Percentiles rank a stretch among this genome's conserved stretches.
phyloP scores from a whole-genome alignment of 2,113 vertebrate genomes.

The Sander lucioperca region DNA sequence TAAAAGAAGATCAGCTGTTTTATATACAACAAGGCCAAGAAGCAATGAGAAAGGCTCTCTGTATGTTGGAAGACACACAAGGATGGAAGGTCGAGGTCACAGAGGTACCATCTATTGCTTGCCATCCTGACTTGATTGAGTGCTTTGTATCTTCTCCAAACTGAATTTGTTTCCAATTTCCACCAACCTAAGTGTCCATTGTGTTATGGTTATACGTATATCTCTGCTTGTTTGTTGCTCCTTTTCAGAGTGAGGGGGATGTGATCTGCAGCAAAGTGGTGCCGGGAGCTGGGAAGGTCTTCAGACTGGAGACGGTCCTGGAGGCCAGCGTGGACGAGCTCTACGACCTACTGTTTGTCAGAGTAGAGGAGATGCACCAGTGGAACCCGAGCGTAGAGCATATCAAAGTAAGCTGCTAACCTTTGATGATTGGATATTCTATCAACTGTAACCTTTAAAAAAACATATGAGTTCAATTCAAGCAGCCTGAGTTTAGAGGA shows the following conservation, averaged over 20 bases:
- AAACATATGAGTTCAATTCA: not conserved
- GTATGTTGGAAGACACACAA: slow-evolving; percentile 76
- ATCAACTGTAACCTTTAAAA: not conserved
- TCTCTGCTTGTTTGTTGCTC: not conserved
- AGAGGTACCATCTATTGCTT: slow-evolving; percentile 68
- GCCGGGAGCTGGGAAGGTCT: slow-evolving; percentile 80
- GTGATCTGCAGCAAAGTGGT: slow-evolving; percentile 81
- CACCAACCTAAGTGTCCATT: accelerated
- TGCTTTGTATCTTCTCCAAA: not conserved
- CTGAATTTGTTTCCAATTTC: not conserved
- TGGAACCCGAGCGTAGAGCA: slow-evolving; percentile 86
- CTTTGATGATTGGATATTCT: not conserved
- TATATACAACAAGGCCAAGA: slow-evolving; percentile 77
- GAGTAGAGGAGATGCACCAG: slow-evolving; percentile 84
- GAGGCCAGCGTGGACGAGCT: slow-evolving; percentile 76
- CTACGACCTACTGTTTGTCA: slow-evolving; percentile 81
- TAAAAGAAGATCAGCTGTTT: slow-evolving; percentile 60
- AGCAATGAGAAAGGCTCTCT: slow-evolving; percentile 79
- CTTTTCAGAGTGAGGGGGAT: slow-evolving; percentile 75
- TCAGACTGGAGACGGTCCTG: slow-evolving; percentile 83
- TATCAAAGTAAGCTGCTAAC: slow-evolving; percentile 77
- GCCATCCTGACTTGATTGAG: not conserved
- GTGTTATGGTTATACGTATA: not conserved
- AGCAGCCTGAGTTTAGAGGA: not conserved
- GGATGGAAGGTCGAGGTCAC: slow-evolving; percentile 79